phyloP scores from a whole-genome alignment of 2,888 invertebrate genomes.

The Operophtera brumata region DNA sequence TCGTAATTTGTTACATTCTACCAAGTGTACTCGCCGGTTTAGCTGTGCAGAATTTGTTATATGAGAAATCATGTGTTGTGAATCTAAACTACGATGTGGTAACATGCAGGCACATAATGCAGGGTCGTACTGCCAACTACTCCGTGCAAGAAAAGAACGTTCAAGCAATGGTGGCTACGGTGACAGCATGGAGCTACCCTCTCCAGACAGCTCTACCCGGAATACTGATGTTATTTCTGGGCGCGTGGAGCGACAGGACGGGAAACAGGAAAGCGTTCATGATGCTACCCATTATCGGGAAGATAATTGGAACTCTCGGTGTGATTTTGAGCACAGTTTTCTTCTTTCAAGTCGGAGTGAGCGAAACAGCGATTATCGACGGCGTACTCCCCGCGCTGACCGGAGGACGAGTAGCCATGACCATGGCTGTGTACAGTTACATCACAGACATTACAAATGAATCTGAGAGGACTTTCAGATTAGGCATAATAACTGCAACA shows the following conservation, averaged over 20 bases:
- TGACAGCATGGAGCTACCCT: constrained; percentile 81
- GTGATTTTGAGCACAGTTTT: constrained; percentile 80
- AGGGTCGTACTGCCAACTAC: constrained; percentile 64
- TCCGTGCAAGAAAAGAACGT: constrained; percentile 70
- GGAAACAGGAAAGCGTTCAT: constrained; percentile 81
- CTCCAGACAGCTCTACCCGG: constrained; percentile 81
- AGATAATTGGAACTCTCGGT: constrained; percentile 77
- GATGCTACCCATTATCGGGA: constrained; percentile 81
- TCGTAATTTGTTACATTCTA: constrained; percentile 83
- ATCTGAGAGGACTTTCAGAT: constrained; percentile 81
- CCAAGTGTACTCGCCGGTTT: constrained; percentile 84
- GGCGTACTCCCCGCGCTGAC: constrained; percentile 81
- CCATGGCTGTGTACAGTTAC: constrained; percentile 83
- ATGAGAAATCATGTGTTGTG: constrained; percentile 81
- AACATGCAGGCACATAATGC: constrained; percentile 77
- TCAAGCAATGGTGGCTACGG: constrained; percentile 76
- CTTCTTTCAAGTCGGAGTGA: constrained; percentile 77
- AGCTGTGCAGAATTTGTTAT: constrained; percentile 78
- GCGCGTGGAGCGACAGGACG: constrained; percentile 83
- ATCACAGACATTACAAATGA: constrained; percentile 81
- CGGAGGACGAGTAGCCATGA: constrained; percentile 82
- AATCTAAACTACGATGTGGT: constrained; percentile 76
- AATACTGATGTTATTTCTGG: constrained; percentile 79
- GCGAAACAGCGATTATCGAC: constrained; percentile 79
- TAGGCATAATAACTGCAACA: constrained; percentile 81